These are phyloP conservation scores for Crepidodera aurea DNA, from an alignment of 2,888 invertebrate genomes.

Conservation along the genomic window DNA sequence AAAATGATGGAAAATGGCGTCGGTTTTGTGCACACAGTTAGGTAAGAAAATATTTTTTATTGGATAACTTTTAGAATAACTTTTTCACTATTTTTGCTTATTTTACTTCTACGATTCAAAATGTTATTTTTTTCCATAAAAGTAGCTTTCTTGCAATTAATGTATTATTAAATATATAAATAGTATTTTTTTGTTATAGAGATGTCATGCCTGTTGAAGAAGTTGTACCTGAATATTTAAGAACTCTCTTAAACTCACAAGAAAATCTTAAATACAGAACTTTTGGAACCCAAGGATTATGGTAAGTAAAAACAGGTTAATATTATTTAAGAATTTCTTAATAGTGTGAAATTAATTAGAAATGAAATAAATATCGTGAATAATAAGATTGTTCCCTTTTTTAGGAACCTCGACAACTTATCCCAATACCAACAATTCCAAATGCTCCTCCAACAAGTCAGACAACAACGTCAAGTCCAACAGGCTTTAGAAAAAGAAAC, in stretches of 20 bases:
- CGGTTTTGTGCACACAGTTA: neutral
- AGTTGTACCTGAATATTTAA: neutral
- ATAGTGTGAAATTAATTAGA: no score
- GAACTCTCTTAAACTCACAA: neutral
- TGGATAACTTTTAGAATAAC: no score
- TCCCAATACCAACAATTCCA: neutral
- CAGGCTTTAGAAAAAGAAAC: neutral
- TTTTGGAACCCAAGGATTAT: neutral
- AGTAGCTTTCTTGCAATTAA: no score
- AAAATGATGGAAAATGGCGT: neutral
- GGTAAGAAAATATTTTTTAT: neutral
- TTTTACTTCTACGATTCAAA: no score
- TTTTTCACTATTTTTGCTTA: no score
- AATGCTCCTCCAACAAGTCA: neutral
- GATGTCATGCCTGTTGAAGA: neutral
- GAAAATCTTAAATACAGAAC: neutral
- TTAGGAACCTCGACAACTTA: neutral
- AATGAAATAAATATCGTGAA: neutral
- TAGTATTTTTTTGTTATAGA: neutral
- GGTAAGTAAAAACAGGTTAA: neutral
- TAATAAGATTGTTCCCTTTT: neutral
- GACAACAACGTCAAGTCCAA: neutral
- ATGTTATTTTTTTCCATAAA: no score
- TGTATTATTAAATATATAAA: no score
- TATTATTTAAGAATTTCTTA: no score